Conservation (phyloP, 2,888 invertebrate genomes). For the Brachypterus glaber region DNA sequence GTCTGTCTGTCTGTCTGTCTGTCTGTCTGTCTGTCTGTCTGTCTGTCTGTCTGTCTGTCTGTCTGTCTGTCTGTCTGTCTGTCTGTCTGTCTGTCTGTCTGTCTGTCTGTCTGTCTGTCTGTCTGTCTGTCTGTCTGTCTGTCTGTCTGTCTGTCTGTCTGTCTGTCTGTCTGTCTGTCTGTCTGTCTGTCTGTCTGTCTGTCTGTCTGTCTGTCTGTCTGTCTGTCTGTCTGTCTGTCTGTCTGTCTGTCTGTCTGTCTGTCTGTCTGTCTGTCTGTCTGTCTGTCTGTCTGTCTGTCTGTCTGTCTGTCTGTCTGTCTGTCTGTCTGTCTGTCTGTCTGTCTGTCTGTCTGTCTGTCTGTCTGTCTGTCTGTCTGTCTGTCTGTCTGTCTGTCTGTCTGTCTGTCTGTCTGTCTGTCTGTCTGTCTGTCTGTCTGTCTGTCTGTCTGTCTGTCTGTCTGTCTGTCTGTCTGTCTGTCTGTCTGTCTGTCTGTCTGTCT, state of each 20-base stretch:
- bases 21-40: slow-evolving; percentile 1
- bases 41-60: slow-evolving; percentile 1
- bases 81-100: slow-evolving; percentile 1
- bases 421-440: slow-evolving; percentile 1
- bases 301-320: slow-evolving; percentile 1
- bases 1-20: slow-evolving; percentile 1
- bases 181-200: slow-evolving; percentile 1
- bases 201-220: slow-evolving; percentile 1
- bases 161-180: slow-evolving; percentile 1
- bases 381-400: slow-evolving; percentile 1
- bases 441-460: slow-evolving; percentile 1
- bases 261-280: slow-evolving; percentile 1
- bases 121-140: slow-evolving; percentile 1
- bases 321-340: slow-evolving; percentile 1
- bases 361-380: slow-evolving; percentile 1
- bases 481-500: slow-evolving; percentile 1
- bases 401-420: slow-evolving; percentile 1
- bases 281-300: slow-evolving; percentile 1
- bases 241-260: slow-evolving; percentile 1
- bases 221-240: slow-evolving; percentile 1
- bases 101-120: slow-evolving; percentile 1
- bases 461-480: slow-evolving; percentile 1
- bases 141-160: slow-evolving; percentile 1
- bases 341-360: slow-evolving; percentile 1
- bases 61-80: slow-evolving; percentile 1